These are phyloP conservation scores for Rhinatrema bivittatum DNA, from an alignment of 2,797 vertebrate species.

Conservation along the genomic window DNA sequence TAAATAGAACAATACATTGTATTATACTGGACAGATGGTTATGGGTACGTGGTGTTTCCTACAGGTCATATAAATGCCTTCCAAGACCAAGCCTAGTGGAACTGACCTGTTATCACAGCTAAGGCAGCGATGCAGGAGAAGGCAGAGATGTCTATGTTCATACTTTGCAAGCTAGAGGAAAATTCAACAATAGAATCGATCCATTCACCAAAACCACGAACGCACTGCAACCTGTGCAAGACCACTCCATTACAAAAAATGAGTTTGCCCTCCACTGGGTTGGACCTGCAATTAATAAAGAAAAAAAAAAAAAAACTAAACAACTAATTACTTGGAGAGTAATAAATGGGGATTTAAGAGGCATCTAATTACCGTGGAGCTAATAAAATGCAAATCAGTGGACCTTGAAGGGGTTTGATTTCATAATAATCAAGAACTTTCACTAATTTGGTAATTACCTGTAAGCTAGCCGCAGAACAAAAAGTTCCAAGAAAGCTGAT, in stretches of 20 bases:
- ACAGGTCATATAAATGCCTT: too few relatives aligned
- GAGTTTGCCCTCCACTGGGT: slow-evolving; percentile 95
- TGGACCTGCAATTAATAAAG: slow-evolving; percentile 83
- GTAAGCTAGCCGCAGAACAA: slow-evolving; percentile 92
- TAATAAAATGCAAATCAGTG: slow-evolving; percentile 72
- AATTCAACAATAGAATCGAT: slow-evolving; percentile 97
- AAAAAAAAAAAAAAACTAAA: slow-evolving; percentile 45
- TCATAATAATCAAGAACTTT: slow-evolving; percentile 27
- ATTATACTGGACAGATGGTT: too few relatives aligned
- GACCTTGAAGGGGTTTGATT: slow-evolving; percentile 61
- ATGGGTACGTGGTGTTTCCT: too few relatives aligned
- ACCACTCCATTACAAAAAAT: slow-evolving; percentile 98
- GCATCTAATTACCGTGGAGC: slow-evolving; percentile 73
- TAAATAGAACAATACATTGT: slow-evolving; percentile 5
- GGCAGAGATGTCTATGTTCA: slow-evolving; percentile 96
- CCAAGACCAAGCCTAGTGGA: too few relatives aligned
- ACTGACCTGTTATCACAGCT: slow-evolving; percentile 96
- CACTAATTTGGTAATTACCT: slow-evolving; percentile 66
- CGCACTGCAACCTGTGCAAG: slow-evolving; percentile 92
- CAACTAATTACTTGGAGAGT: slow-evolving; percentile 73
- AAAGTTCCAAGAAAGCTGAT: slow-evolving; percentile 95
- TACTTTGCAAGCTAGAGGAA: slow-evolving; percentile 95
- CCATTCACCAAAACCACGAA: slow-evolving; percentile 97
- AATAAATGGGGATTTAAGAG: slow-evolving; percentile 81
- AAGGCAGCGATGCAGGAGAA: slow-evolving; percentile 97